A percentile compares a stretch with the other conserved stretches of the same genome.
phyloP scores from a whole-genome alignment of 2,888 invertebrate species.

The Cosmopolites sordidus region DNA sequence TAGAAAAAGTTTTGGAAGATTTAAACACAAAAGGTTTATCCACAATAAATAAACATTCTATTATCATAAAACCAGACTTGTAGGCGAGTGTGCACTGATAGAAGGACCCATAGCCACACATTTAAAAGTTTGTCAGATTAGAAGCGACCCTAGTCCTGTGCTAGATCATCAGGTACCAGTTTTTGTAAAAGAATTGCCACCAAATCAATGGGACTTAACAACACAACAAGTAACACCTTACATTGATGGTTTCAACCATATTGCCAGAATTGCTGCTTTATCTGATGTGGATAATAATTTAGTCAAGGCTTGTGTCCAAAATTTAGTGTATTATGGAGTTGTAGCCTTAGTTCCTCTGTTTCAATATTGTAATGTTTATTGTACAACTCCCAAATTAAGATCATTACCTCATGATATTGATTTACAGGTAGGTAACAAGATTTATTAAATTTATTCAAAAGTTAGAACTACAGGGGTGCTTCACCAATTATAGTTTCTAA shows the following conservation, averaged over 20 bases:
- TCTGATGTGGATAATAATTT: conserved; percentile 91
- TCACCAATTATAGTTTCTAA: too few species aligned
- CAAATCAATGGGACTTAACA: conserved; percentile 85
- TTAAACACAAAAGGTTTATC: conserved; percentile 63
- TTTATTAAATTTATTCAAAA: not conserved
- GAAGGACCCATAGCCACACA: conserved; percentile 87
- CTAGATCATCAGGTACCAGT: conserved; percentile 89
- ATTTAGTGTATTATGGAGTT: conserved; percentile 75
- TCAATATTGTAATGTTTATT: conserved; percentile 65
- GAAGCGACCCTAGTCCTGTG: conserved; percentile 76
- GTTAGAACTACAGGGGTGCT: too few species aligned
- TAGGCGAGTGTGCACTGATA: conserved; percentile 49
- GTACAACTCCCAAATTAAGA: conserved; percentile 55
- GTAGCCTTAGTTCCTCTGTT: conserved; percentile 59
- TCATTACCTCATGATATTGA: conserved; percentile 50
- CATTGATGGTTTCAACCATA: conserved; percentile 90
- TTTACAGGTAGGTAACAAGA: conserved; percentile 41
- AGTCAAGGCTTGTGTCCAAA: conserved; percentile 92
- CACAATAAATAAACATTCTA: not conserved
- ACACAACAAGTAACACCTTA: conserved; percentile 85
- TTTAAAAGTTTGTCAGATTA: conserved; percentile 79
- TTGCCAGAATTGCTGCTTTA: conserved; percentile 82
- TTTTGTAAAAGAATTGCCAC: conserved; percentile 50
- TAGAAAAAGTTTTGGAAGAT: conserved; percentile 74
- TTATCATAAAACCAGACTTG: conserved; percentile 7